phyloP scores from a whole-genome alignment of 2,797 vertebrate genomes.

The Euthynnus affinis region DNA sequence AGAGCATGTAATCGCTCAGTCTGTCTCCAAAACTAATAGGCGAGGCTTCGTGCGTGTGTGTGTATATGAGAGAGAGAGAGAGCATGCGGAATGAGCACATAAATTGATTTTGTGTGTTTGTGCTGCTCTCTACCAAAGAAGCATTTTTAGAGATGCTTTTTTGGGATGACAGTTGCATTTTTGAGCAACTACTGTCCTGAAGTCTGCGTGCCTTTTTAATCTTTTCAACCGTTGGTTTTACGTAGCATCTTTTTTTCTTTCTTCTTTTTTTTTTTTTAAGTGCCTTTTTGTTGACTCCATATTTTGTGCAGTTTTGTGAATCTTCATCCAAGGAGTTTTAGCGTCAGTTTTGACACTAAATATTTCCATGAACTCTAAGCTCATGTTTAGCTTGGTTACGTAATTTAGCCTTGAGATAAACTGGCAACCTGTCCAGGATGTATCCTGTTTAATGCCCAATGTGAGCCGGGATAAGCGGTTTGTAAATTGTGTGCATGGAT shows the following conservation, averaged over 20 bases:
- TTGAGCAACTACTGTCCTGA: not conserved
- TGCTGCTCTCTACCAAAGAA: slow-evolving; percentile 28
- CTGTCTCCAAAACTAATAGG: slow-evolving; percentile 63
- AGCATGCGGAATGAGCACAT: slow-evolving; percentile 31
- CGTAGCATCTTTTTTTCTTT: not conserved
- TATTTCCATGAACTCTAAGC: slow-evolving; percentile 21
- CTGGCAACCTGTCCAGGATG: slow-evolving; percentile 16
- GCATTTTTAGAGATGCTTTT: slow-evolving; percentile 3
- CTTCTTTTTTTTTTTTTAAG: too few species aligned
- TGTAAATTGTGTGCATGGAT: slow-evolving; percentile 47
- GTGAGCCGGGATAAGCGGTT: slow-evolving; percentile 53
- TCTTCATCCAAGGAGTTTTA: slow-evolving; percentile 19
- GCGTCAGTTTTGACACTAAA: slow-evolving; percentile 7
- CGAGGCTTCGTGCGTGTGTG: slow-evolving; percentile 31
- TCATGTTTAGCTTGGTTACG: slow-evolving; percentile 33
- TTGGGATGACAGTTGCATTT: slow-evolving; percentile 26
- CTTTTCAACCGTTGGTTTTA: slow-evolving; percentile 3
- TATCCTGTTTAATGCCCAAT: slow-evolving; percentile 34
- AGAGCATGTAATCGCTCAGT: slow-evolving; percentile 80
- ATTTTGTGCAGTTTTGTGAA: slow-evolving; percentile 10
- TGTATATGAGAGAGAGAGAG: slow-evolving; percentile 7
- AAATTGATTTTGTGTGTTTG: slow-evolving; percentile 62
- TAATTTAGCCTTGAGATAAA: slow-evolving; percentile 39
- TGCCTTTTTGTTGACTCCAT: not conserved
- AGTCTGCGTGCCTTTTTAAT: not conserved